Percentiles rank a stretch among this genome's conserved stretches.
phyloP scores from a whole-genome alignment of 2,888 invertebrate genomes.

The Gortyna flavago region DNA sequence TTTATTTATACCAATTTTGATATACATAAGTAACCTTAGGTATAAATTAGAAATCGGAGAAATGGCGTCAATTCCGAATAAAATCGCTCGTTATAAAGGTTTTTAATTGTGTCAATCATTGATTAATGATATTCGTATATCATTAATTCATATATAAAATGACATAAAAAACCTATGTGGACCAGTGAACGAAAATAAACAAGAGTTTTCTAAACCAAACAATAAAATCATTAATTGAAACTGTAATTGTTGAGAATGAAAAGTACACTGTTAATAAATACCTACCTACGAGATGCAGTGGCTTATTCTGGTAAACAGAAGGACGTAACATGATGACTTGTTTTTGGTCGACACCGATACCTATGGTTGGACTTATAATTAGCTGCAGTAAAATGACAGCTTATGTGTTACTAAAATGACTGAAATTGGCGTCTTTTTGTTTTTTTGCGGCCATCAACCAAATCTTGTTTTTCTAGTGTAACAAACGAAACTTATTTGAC shows the following conservation, averaged over 20 bases:
- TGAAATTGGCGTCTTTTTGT: no score
- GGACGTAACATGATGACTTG: background rate
- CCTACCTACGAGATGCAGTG: background rate
- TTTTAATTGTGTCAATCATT: conserved; percentile 2
- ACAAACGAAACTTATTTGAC: no score
- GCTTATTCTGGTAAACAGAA: background rate
- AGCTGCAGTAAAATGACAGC: no score
- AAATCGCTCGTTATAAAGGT: background rate
- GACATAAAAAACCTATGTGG: no score
- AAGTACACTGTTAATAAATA: background rate
- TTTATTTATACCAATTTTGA: background rate
- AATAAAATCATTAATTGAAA: background rate
- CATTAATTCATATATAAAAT: no score
- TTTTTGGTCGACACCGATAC: background rate
- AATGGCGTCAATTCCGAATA: background rate
- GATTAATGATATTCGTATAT: background rate
- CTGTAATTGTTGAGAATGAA: background rate
- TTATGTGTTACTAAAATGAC: no score
- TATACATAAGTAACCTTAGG: background rate
- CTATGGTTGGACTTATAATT: no score
- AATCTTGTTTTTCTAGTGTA: no score
- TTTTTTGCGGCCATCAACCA: no score
- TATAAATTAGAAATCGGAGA: conserved; percentile 4
- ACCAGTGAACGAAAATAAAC: no score
- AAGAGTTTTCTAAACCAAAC: conserved; percentile 1